Evolutionary conservation across 2,888 invertebrate species (phyloP).

Genomic region (Andrena chrysosceles): DNA sequence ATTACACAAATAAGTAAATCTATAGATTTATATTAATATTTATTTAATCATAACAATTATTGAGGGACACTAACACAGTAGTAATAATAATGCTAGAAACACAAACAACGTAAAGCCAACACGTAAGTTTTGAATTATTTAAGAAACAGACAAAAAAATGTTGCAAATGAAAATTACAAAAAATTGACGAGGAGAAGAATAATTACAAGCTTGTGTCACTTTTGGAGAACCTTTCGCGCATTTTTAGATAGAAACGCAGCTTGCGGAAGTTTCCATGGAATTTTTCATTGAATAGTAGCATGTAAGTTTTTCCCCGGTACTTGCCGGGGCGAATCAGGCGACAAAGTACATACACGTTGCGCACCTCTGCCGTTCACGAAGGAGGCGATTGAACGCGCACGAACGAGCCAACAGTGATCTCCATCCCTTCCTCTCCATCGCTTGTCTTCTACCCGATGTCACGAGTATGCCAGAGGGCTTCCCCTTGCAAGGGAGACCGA

Average conservation of each 20-base stretch:
- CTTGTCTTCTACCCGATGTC: conserved; percentile 52
- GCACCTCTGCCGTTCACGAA: conserved; percentile 59
- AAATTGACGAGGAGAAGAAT: neutral
- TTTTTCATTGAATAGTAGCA: neutral
- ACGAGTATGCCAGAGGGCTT: conserved; percentile 32
- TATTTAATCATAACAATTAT: too few species aligned
- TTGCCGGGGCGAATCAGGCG: conserved; percentile 4
- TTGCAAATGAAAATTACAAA: too few species aligned
- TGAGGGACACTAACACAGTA: too few species aligned
- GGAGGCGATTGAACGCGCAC: conserved; percentile 68
- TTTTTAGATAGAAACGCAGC: neutral
- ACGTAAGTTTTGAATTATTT: too few species aligned
- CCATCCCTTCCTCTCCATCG: conserved; percentile 49
- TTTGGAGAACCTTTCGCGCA: too few species aligned
- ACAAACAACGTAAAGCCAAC: too few species aligned
- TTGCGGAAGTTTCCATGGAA: neutral
- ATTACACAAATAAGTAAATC: too few species aligned
- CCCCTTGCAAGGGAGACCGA: conserved; percentile 19
- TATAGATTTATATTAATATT: too few species aligned
- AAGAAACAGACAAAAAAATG: too few species aligned
- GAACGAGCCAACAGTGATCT: conserved; percentile 70
- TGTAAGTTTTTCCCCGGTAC: conserved; percentile 16
- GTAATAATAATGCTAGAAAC: too few species aligned
- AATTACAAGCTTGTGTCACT: too few species aligned
- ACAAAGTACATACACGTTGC: conserved; percentile 37